A percentile compares a stretch with the other conserved stretches of the same genome.
These are phyloP conservation scores for Bolinopsis microptera DNA, from an alignment of 37 sponge, comb jelly and placozoan genomes.

Conservation along the genomic window DNA sequence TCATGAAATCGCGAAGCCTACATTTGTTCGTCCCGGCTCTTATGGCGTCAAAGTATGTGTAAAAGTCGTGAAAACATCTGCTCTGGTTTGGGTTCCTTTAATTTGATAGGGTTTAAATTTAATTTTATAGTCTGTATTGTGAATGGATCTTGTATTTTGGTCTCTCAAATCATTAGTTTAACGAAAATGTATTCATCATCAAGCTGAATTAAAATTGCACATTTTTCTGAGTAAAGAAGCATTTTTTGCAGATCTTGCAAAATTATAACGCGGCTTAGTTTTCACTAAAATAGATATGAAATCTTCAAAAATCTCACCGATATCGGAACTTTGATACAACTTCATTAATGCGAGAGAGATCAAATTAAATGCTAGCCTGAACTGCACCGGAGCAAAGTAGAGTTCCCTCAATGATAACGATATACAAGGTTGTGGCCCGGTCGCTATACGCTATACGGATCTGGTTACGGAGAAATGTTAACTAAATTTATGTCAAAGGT, in stretches of 20 bases:
- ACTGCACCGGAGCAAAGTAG: no score
- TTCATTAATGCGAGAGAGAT: background rate
- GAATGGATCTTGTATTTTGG: background rate
- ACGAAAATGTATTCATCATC: background rate
- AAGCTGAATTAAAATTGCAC: background rate
- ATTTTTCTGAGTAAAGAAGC: background rate
- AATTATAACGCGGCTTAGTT: no score
- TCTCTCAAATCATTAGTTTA: background rate
- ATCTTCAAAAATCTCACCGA: background rate
- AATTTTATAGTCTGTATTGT: background rate
- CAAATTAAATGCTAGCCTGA: background rate
- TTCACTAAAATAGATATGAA: no score
- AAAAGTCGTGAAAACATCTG: background rate
- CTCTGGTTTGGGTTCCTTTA: background rate
- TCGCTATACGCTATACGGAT: background rate
- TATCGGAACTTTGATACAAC: background rate
- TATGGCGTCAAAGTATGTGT: background rate
- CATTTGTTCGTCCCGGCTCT: background rate
- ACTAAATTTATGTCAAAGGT: background rate
- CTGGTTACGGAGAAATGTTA: background rate
- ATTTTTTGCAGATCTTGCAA: background rate
- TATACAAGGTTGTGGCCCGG: background rate
- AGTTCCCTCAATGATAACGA: no score
- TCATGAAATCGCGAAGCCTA: background rate
- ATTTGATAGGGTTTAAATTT: background rate